phyloP scores from a whole-genome alignment of 2,888 invertebrate genomes.

The Agrochola macilenta region DNA sequence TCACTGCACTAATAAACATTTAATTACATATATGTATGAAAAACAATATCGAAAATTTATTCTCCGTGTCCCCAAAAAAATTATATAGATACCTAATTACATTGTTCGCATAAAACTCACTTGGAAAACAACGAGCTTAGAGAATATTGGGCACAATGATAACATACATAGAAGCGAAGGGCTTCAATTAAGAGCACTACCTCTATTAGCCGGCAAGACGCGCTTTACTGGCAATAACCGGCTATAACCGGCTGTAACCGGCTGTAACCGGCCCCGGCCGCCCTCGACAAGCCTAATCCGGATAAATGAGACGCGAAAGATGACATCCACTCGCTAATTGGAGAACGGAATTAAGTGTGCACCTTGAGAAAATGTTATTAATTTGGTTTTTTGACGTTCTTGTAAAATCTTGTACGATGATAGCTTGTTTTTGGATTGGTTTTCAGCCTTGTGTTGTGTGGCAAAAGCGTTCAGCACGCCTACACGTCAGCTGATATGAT shows the following conservation, averaged over 20 bases:
- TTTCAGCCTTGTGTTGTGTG: background rate
- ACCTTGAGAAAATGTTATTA: slow-evolving; percentile 57
- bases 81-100: background rate
- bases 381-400: slow-evolving; percentile 53
- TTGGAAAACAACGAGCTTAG: slow-evolving; percentile 51
- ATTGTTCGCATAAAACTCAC: slow-evolving; percentile 23
- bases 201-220: slow-evolving; percentile 79
- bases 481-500: background rate
- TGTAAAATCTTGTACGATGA: slow-evolving; percentile 3
- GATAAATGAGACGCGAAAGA: slow-evolving; percentile 83
- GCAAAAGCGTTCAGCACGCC: background rate
- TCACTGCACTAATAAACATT: background rate
- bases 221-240: slow-evolving; percentile 76
- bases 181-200: slow-evolving; percentile 81
- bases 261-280: slow-evolving; percentile 76
- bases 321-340: slow-evolving; percentile 82
- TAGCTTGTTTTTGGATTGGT: background rate
- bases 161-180: slow-evolving; percentile 74
- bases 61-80: background rate
- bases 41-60: background rate
- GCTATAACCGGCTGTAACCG: slow-evolving; percentile 74
- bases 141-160: slow-evolving; percentile 57
- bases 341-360: slow-evolving; percentile 74
- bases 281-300: slow-evolving; percentile 77
- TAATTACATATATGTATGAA: background rate